A percentile compares a stretch with the other conserved stretches of the same genome.
Evolutionary conservation across 2,888 invertebrate species (phyloP).

Genomic region (Rosalia funebris): DNA sequence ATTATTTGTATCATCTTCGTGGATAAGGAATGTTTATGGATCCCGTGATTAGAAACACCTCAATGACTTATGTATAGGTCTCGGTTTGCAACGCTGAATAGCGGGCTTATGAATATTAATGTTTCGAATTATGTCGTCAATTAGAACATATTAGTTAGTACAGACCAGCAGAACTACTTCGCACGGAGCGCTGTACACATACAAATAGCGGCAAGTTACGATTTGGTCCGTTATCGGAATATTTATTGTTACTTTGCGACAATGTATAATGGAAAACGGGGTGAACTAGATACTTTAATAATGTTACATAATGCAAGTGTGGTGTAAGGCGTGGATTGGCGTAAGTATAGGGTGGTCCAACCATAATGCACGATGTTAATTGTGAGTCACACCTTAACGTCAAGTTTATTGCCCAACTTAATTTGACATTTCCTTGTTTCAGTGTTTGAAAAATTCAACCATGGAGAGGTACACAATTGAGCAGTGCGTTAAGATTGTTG

Average conservation of each 20-base stretch:
- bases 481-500: no score
- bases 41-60: constrained; percentile 4
- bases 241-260: constrained; percentile 14
- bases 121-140: constrained; percentile 20
- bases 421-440: no score
- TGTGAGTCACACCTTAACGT: no score
- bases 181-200: not conserved
- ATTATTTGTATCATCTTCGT: constrained; percentile 8
- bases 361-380: no score
- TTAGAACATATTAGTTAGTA: constrained; percentile 23
- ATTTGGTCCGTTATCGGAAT: constrained; percentile 6
- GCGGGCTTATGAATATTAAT: constrained; percentile 22
- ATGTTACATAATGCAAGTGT: not conserved
- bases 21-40: constrained; percentile 3
- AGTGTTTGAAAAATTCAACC: no score
- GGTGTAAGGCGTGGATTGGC: no score
- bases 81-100: constrained; percentile 17
- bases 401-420: no score
- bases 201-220: constrained; percentile 11
- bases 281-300: constrained; percentile 1
- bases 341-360: no score
- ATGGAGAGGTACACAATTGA: no score
- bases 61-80: constrained; percentile 4
- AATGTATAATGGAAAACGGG: constrained; percentile 8
- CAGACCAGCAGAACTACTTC: constrained; percentile 14